phyloP scores from a whole-genome alignment of 2,797 vertebrate genomes.

The Spinibarbus caldwelli region DNA sequence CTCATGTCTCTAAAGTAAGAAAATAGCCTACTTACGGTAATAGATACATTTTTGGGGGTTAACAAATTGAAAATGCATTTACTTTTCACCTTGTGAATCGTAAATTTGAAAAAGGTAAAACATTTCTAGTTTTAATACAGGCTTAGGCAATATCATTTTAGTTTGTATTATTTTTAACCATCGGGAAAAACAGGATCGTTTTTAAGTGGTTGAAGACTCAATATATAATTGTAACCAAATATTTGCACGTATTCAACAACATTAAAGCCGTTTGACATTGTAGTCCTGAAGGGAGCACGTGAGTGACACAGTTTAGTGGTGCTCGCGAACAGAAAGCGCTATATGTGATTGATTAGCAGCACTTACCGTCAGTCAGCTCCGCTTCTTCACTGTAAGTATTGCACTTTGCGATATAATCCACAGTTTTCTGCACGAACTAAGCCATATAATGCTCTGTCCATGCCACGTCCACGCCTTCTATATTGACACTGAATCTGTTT shows the following conservation, averaged over 20 bases:
- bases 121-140: not conserved
- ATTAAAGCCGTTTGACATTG: not conserved
- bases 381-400: constrained; percentile 23
- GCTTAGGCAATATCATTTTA: not conserved
- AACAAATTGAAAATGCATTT: not conserved
- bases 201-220: not conserved
- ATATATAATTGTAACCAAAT: not conserved
- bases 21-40: not conserved
- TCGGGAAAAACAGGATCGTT: too few species aligned
- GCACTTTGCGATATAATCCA: constrained; percentile 38
- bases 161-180: not conserved
- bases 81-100: too few species aligned
- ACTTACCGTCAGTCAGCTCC: constrained; percentile 30
- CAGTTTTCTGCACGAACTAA: constrained; percentile 32
- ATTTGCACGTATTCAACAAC: not conserved
- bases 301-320: not conserved
- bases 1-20: not conserved
- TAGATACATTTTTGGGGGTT: not conserved
- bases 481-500: constrained; percentile 1
- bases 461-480: constrained; percentile 8
- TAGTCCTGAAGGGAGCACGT: not conserved
- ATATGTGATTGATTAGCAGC: constrained; percentile 14
- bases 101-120: not conserved
- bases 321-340: not conserved
- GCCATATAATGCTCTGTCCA: constrained; percentile 23